Evolutionary conservation across 2,797 vertebrate genomes (phyloP).

Genomic region (Coregonus sp.): DNA sequence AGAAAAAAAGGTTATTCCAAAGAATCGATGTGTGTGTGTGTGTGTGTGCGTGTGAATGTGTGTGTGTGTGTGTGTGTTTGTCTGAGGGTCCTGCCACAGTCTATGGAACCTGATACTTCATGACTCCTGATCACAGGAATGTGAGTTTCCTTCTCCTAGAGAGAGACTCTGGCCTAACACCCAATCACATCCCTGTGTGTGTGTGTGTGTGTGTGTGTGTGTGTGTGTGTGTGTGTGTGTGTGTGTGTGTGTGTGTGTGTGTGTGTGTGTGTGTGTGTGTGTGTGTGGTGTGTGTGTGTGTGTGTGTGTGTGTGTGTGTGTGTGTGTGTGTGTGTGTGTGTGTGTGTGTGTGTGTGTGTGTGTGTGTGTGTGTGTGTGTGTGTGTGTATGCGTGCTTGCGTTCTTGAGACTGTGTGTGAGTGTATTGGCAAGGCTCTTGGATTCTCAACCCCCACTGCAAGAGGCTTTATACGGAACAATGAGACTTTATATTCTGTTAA

Average conservation of each 20-base stretch:
- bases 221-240: conserved; percentile 30
- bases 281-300: conserved; percentile 43
- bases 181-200: conserved; percentile 91
- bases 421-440: too few relatives aligned
- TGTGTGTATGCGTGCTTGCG: not conserved
- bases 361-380: conserved; percentile 42
- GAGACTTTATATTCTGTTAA: too few relatives aligned
- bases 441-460: too few relatives aligned
- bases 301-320: conserved; percentile 77
- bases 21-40: not conserved
- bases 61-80: conserved; percentile 27
- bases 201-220: conserved; percentile 52
- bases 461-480: too few relatives aligned
- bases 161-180: conserved; percentile 71
- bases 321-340: conserved; percentile 47
- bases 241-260: not conserved
- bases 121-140: conserved; percentile 98
- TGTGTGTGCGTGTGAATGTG: not conserved
- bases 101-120: conserved; percentile 97
- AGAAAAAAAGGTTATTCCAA: not conserved
- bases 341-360: conserved; percentile 76
- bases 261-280: not conserved
- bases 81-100: conserved; percentile 91
- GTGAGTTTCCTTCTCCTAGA: conserved; percentile 89
- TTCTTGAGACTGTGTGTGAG: too few relatives aligned